phyloP scores from a whole-genome alignment of 1,140 invertebrate species.

The Lutraria rhynchaena region DNA sequence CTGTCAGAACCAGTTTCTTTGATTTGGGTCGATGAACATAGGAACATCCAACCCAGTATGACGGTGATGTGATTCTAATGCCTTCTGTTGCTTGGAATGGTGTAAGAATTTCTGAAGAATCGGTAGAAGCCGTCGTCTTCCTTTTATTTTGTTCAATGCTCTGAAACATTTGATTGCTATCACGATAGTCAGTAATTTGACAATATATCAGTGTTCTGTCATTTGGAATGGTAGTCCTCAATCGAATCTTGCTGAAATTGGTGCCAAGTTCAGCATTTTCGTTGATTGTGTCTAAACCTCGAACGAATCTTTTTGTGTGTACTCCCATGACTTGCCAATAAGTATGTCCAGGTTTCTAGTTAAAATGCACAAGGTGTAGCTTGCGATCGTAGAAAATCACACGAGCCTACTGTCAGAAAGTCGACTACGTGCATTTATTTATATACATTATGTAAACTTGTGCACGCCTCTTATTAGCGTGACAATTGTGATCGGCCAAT shows the following conservation, averaged over 20 bases:
- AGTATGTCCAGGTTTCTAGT: background rate
- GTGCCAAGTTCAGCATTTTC: no score
- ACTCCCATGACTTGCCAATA: no score
- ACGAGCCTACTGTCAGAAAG: background rate
- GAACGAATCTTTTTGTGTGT: no score
- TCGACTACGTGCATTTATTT: background rate
- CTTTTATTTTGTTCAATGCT: no score
- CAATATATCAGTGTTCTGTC: no score
- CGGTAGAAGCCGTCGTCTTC: background rate
- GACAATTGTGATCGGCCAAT: no score
- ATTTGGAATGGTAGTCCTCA: no score
- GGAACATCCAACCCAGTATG: slow-evolving; percentile 10
- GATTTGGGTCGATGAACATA: background rate
- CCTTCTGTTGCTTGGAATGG: background rate
- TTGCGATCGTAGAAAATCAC: no score
- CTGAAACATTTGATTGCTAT: no score
- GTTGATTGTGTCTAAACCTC: no score
- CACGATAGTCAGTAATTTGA: no score
- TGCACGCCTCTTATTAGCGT: background rate
- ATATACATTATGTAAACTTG: background rate
- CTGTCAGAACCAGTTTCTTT: background rate
- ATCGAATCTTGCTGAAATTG: no score
- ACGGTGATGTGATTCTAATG: slow-evolving; percentile 1
- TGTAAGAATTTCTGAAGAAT: slow-evolving; percentile 7
- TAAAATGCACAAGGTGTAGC: background rate